Evolutionary conservation across 2,113 vertebrate genomes (phyloP).

Genomic region (Barbus barbus): DNA sequence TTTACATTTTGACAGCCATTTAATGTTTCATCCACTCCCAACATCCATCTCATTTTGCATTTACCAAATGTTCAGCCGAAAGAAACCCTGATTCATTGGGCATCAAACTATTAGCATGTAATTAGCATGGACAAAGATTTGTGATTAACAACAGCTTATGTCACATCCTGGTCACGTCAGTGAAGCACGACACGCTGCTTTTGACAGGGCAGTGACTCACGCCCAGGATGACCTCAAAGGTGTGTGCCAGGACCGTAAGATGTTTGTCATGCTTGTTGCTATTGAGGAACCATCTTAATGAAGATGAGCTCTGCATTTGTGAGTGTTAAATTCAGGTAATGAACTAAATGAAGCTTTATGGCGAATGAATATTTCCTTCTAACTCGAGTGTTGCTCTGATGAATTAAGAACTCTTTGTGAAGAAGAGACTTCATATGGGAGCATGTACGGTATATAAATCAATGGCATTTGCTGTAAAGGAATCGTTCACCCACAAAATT

Average conservation of each 20-base stretch:
- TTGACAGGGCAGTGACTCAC: not conserved
- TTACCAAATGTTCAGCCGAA: not conserved
- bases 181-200: not conserved
- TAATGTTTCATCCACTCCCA: not conserved
- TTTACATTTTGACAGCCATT: not conserved
- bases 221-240: not conserved
- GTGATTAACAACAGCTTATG: not conserved
- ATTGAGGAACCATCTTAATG: not conserved
- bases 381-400: not conserved
- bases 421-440: not conserved
- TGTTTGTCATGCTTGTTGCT: not conserved
- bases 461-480: not conserved
- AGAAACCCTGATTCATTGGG: not conserved
- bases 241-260: not conserved
- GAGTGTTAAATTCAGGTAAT: not conserved
- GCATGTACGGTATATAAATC: no score
- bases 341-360: not conserved
- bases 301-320: not conserved
- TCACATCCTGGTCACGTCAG: not conserved
- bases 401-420: not conserved
- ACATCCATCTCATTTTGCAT: not conserved
- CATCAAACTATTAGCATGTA: not conserved
- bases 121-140: not conserved
- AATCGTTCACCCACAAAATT: not conserved
- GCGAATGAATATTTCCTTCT: not conserved